Conservation (phyloP, 2,113 vertebrate genomes). For the Epinephelus fuscoguttatus region DNA sequence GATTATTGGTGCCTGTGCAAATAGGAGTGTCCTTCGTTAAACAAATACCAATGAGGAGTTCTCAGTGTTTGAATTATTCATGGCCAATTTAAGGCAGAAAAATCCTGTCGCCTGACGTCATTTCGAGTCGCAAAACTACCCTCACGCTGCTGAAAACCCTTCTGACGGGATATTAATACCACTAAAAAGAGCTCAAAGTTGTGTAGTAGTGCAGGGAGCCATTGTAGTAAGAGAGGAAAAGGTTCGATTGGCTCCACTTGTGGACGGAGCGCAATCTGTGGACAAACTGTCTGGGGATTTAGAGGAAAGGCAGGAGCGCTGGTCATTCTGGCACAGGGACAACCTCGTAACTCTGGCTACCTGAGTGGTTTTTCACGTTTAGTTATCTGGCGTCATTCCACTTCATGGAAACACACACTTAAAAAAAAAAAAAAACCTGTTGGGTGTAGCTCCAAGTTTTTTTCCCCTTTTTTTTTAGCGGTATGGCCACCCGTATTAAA, state of each 20-base stretch:
- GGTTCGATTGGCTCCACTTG: constrained; percentile 53
- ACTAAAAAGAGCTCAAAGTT: constrained; percentile 2
- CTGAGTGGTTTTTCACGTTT: constrained; percentile 8
- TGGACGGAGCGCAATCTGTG: constrained; percentile 62
- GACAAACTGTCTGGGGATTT: constrained; percentile 57
- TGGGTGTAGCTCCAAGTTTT: constrained; percentile 14
- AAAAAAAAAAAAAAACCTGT: constrained; percentile 7
- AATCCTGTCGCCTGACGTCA: background rate
- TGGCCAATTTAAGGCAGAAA: constrained; percentile 24
- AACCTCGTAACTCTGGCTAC: background rate
- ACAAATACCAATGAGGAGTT: constrained; percentile 29
- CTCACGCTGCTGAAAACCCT: constrained; percentile 30
- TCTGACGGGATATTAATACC: constrained; percentile 46
- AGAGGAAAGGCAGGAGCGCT: constrained; percentile 8
- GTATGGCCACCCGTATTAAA: background rate
- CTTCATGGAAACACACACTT: constrained; percentile 5
- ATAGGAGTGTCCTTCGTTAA: constrained; percentile 36
- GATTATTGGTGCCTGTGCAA: constrained; percentile 33
- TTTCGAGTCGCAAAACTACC: constrained; percentile 9
- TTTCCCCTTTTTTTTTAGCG: background rate
- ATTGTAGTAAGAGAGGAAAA: constrained; percentile 54
- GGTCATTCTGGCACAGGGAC: constrained; percentile 41
- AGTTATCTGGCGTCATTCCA: constrained; percentile 21
- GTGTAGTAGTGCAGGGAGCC: constrained; percentile 45
- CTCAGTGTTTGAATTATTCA: constrained; percentile 61